phyloP scores from a whole-genome alignment of 2,113 vertebrate species.

The Cochlearius cochlearius region DNA sequence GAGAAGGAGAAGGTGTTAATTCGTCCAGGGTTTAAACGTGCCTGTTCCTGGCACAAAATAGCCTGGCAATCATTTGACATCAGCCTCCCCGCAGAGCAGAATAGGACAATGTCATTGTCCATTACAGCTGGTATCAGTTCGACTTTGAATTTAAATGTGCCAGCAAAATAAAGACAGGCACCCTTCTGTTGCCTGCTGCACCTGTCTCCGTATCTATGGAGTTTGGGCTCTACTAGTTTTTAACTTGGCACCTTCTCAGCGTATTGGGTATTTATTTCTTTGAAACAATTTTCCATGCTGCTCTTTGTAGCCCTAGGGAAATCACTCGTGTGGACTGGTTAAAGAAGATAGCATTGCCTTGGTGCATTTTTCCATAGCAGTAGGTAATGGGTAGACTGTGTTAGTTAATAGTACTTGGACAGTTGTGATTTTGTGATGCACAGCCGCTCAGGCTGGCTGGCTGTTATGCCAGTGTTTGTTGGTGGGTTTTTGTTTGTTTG shows the following conservation, averaged over 20 bases:
- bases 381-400: not conserved
- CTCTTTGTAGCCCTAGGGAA: not conserved
- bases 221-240: not conserved
- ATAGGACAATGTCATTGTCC: not conserved
- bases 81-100: not conserved
- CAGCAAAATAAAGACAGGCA: not conserved
- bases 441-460: not conserved
- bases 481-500: accelerated
- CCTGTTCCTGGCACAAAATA: not conserved
- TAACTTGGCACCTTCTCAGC: not conserved
- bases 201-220: not conserved
- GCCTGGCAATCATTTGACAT: not conserved
- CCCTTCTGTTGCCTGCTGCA: not conserved
- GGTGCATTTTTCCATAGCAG: not conserved
- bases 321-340: not conserved
- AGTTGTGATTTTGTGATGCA: not conserved
- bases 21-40: not conserved
- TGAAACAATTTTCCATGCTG: not conserved
- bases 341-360: not conserved
- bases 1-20: constrained; percentile 4
- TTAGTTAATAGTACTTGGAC: not conserved
- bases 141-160: not conserved
- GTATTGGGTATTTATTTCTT: not conserved
- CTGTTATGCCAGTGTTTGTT: not conserved
- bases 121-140: not conserved